These are phyloP conservation scores for Nomada hirtipes DNA, from an alignment of 2,888 invertebrate genomes.

Conservation along the genomic window DNA sequence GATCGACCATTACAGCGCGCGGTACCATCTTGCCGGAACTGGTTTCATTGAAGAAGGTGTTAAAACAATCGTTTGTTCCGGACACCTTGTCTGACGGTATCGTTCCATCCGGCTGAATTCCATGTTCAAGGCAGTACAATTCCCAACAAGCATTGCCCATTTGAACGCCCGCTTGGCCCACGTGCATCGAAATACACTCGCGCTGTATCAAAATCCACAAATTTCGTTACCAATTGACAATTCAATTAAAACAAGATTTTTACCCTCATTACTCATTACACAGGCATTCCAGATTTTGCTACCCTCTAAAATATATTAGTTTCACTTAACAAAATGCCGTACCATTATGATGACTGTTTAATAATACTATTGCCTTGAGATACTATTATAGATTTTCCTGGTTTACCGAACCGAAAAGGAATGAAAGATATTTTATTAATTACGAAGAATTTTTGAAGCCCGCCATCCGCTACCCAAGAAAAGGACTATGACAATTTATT, in stretches of 20 bases:
- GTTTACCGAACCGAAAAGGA: constrained; percentile 33
- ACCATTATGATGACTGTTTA: constrained; percentile 58
- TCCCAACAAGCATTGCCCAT: constrained; percentile 95
- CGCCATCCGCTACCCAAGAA: constrained; percentile 54
- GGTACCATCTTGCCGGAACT: constrained; percentile 95
- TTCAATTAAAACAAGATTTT: background rate
- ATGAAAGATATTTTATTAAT: constrained; percentile 51
- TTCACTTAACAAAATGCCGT: constrained; percentile 20
- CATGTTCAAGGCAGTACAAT: constrained; percentile 93
- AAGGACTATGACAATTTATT: constrained; percentile 54
- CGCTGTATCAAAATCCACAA: constrained; percentile 85
- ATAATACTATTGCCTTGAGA: constrained; percentile 5
- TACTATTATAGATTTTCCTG: constrained; percentile 48
- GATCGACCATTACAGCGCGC: constrained; percentile 93
- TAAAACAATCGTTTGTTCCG: constrained; percentile 86
- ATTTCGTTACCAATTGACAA: background rate
- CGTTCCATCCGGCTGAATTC: constrained; percentile 92
- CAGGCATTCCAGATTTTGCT: background rate
- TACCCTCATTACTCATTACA: background rate
- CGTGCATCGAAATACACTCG: constrained; percentile 94
- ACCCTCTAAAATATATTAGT: background rate
- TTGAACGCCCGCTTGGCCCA: constrained; percentile 94
- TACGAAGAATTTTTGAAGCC: constrained; percentile 69
- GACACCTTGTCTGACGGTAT: constrained; percentile 86
- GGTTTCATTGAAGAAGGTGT: constrained; percentile 94